phyloP scores from a whole-genome alignment of 2,888 invertebrate genomes.

The Dolomedes plantarius region DNA sequence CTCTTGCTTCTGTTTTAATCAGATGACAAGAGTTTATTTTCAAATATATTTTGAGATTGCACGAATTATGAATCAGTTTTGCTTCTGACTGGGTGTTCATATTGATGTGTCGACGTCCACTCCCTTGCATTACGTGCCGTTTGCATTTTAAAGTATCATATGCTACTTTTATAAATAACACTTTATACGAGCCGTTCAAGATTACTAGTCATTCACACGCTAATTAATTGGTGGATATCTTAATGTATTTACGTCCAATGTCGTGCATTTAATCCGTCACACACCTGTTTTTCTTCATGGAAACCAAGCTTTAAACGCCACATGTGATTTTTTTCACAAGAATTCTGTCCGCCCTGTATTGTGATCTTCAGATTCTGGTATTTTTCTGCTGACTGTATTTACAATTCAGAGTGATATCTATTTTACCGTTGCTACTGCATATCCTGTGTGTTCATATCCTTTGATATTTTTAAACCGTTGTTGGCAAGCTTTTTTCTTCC shows the following conservation, averaged over 20 bases:
- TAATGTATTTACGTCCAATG: conserved; percentile 17
- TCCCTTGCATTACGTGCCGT: too few relatives aligned
- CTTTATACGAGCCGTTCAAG: too few relatives aligned
- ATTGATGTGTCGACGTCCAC: too few relatives aligned
- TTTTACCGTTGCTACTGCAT: conserved; percentile 14
- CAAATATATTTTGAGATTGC: too few relatives aligned
- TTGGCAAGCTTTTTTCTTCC: background rate
- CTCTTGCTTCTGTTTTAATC: too few relatives aligned
- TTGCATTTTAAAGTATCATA: too few relatives aligned
- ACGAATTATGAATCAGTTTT: too few relatives aligned
- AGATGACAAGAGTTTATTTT: too few relatives aligned
- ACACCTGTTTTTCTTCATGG: background rate
- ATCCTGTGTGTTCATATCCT: background rate
- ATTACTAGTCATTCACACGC: too few relatives aligned
- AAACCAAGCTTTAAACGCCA: conserved; percentile 15
- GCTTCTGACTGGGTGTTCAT: too few relatives aligned
- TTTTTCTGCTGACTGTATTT: conserved; percentile 47
- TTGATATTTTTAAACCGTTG: background rate
- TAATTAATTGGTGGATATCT: too few relatives aligned
- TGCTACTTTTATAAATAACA: too few relatives aligned
- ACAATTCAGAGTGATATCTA: conserved; percentile 8
- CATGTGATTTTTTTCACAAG: background rate
- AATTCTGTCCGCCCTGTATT: conserved; percentile 38
- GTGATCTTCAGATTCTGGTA: conserved; percentile 43
- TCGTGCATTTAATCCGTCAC: conserved; percentile 20